These are phyloP conservation scores for Gadus macrocephalus DNA, from an alignment of 2,113 vertebrate species.

Conservation along the genomic window DNA sequence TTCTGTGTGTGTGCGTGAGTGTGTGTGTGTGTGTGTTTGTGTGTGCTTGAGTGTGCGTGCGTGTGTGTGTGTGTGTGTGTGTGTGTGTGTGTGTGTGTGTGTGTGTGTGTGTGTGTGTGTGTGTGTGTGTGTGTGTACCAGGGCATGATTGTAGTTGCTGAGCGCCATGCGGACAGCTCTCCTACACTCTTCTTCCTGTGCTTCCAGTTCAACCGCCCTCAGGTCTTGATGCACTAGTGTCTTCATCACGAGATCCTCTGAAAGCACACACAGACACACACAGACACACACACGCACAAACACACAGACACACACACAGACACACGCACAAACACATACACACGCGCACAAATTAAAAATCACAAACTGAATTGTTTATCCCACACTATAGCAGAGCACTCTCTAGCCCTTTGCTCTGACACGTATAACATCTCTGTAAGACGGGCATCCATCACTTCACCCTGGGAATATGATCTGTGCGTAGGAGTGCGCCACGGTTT, in stretches of 20 bases:
- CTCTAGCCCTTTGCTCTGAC: constrained; percentile 31
- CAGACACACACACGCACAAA: constrained; percentile 24
- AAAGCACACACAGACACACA: constrained; percentile 18
- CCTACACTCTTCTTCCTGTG: constrained; percentile 57
- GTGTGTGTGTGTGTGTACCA: constrained; percentile 55
- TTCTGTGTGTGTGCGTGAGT: neutral
- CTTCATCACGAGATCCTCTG: constrained; percentile 54
- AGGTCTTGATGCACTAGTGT: constrained; percentile 59
- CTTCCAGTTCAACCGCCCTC: constrained; percentile 39
- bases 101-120: constrained; percentile 30
- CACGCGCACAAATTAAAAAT: constrained; percentile 30
- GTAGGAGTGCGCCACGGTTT: constrained; percentile 60
- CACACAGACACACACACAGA: neutral
- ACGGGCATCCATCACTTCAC: constrained; percentile 58
- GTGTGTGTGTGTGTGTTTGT: constrained; percentile 20
- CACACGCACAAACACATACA: constrained; percentile 8
- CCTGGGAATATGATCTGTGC: constrained; percentile 41
- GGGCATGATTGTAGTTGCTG: constrained; percentile 64
- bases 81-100: neutral
- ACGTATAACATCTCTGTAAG: constrained; percentile 29
- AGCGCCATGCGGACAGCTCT: constrained; percentile 51
- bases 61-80: constrained; percentile 8
- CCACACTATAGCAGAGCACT: constrained; percentile 24
- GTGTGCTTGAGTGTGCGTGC: neutral
- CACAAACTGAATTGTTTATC: constrained; percentile 20